phyloP scores from a whole-genome alignment of 37 sponge, comb jelly and placozoan species.

The Hormiphora californensis region DNA sequence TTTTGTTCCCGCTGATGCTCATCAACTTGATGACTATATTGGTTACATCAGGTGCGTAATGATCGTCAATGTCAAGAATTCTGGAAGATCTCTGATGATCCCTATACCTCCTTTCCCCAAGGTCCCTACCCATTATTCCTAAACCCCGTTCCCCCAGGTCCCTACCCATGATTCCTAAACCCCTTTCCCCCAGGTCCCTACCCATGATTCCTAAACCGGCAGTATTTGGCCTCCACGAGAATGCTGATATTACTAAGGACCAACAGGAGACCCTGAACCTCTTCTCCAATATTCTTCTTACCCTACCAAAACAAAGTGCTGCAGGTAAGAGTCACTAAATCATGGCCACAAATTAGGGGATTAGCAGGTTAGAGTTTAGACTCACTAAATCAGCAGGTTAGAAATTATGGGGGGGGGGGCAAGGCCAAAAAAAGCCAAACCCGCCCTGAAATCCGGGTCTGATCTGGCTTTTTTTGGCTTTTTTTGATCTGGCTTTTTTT shows the following conservation, averaged over 20 bases:
- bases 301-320: slow-evolving; percentile 47
- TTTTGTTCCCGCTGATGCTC: neutral
- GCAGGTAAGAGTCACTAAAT: neutral
- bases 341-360: neutral
- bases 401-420: no score
- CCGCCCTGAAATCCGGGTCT: no score
- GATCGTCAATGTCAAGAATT: no score
- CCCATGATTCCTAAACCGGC: slow-evolving; percentile 91
- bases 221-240: slow-evolving; percentile 61
- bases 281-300: slow-evolving; percentile 56
- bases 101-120: no score
- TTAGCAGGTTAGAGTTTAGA: neutral
- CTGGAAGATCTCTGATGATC: no score
- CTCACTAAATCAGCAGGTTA: no score
- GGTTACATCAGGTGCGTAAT: neutral
- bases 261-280: slow-evolving; percentile 59
- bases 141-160: no score
- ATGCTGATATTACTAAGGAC: slow-evolving; percentile 61
- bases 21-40: slow-evolving; percentile 6
- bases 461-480: no score
- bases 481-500: no score
- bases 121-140: no score
- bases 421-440: no score
- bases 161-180: no score
- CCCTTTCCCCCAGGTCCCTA: slow-evolving; percentile 65